These are phyloP conservation scores for Megathymus violae DNA, from an alignment of 1,140 invertebrate genomes.

Conservation along the genomic window DNA sequence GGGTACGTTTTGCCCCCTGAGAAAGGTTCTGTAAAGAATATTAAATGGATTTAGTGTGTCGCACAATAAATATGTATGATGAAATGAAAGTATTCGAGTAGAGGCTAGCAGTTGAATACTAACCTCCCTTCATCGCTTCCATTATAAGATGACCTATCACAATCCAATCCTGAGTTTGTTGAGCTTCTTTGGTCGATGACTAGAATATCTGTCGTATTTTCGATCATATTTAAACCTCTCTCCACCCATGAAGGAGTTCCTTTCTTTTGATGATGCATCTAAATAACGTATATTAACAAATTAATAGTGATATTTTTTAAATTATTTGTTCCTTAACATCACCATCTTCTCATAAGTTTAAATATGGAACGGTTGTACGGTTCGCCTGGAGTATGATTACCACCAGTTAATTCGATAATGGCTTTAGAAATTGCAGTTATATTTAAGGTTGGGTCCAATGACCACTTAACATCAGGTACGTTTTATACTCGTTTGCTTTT, in stretches of 20 bases:
- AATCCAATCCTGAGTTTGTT: constrained; percentile 69
- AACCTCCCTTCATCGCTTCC: constrained; percentile 79
- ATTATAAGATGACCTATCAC: constrained; percentile 71
- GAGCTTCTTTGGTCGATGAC: constrained; percentile 79
- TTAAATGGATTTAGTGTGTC: constrained; percentile 11
- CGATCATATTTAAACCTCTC: constrained; percentile 84
- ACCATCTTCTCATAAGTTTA: too few species aligned
- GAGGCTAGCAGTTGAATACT: constrained; percentile 2
- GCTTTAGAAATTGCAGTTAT: too few species aligned
- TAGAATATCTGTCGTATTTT: constrained; percentile 75
- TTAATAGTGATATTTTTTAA: too few species aligned
- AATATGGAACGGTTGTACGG: too few species aligned
- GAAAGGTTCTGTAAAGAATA: constrained; percentile 82
- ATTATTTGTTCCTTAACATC: too few species aligned
- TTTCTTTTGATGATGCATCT: constrained; percentile 81
- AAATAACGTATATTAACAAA: constrained; percentile 35
- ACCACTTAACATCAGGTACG: too few species aligned
- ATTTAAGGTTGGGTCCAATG: too few species aligned
- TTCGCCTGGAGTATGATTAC: too few species aligned
- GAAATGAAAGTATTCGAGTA: constrained; percentile 29
- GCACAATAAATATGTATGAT: constrained; percentile 18
- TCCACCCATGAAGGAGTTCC: constrained; percentile 86
- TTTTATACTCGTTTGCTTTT: too few species aligned
- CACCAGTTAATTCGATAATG: too few species aligned
- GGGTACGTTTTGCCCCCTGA: constrained; percentile 90